Conservation (phyloP, 2,888 invertebrate species). For the Orthosia gothica region DNA sequence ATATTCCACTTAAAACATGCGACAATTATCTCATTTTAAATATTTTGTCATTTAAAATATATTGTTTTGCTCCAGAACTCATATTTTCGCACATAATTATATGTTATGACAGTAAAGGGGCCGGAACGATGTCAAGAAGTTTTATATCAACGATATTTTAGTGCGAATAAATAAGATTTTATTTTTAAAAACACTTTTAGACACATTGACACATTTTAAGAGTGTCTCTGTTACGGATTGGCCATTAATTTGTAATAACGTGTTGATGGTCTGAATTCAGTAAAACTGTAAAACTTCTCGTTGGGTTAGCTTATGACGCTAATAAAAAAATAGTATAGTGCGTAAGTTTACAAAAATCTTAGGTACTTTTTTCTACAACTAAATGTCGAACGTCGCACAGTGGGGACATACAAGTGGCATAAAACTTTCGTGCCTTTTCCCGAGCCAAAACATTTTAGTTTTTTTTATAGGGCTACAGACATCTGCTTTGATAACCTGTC, state of each 20-base stretch:
- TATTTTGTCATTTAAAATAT: slow-evolving; percentile 21
- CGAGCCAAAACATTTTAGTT: not conserved
- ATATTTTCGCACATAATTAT: slow-evolving; percentile 52
- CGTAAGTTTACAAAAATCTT: slow-evolving; percentile 34
- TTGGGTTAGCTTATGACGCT: slow-evolving; percentile 35
- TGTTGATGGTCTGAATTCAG: slow-evolving; percentile 33
- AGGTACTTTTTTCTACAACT: slow-evolving; percentile 4
- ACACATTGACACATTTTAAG: slow-evolving; percentile 58
- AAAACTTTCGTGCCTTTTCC: not conserved
- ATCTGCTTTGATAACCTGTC: not conserved
- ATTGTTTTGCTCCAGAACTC: slow-evolving; percentile 10
- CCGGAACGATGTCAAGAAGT: slow-evolving; percentile 42
- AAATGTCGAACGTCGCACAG: not conserved
- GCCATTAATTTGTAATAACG: slow-evolving; percentile 43
- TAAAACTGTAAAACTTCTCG: slow-evolving; percentile 28
- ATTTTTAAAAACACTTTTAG: slow-evolving; percentile 49
- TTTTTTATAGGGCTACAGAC: not conserved
- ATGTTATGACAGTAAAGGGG: slow-evolving; percentile 56
- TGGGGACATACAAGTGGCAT: slow-evolving; percentile 12
- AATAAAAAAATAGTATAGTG: slow-evolving; percentile 25
- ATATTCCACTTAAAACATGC: slow-evolving; percentile 25
- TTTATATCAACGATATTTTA: slow-evolving; percentile 55
- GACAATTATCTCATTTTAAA: slow-evolving; percentile 48
- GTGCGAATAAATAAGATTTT: slow-evolving; percentile 37
- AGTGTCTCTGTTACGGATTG: slow-evolving; percentile 36